Evolutionary conservation across 2,888 invertebrate genomes (phyloP).

Genomic region (Phorcus lineatus): DNA sequence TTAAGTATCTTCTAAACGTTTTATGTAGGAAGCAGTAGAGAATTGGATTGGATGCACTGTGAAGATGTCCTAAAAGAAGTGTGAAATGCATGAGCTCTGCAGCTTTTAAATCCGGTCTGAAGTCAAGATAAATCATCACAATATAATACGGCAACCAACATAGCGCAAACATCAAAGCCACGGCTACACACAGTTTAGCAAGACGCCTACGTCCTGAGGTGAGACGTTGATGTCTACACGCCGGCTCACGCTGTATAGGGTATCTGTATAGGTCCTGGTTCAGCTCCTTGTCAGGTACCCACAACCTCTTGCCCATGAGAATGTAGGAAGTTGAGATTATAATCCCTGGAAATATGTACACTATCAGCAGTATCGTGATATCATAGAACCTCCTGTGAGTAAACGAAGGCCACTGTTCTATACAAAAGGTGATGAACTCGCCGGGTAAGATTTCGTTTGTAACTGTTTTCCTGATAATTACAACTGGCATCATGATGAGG

Average conservation of each 20-base stretch:
- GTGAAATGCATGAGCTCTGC: conserved; percentile 80
- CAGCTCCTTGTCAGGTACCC: conserved; percentile 53
- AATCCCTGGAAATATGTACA: conserved; percentile 84
- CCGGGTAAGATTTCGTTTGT: conserved; percentile 45
- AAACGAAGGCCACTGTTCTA: conserved; percentile 80
- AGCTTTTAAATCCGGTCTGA: conserved; percentile 74
- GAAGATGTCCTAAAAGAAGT: conserved; percentile 84
- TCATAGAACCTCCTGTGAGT: conserved; percentile 80
- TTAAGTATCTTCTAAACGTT: conserved; percentile 78
- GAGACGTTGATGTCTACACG: conserved; percentile 38
- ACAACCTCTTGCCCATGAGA: conserved; percentile 77
- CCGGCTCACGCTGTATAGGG: conserved; percentile 3
- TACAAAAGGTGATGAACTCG: conserved; percentile 75
- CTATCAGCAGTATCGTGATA: conserved; percentile 83
- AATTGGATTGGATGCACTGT: conserved; percentile 86
- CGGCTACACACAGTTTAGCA: conserved; percentile 85
- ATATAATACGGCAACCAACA: conserved; percentile 89
- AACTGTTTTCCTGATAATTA: conserved; percentile 76
- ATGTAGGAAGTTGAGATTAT: conserved; percentile 75
- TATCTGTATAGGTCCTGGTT: conserved; percentile 15
- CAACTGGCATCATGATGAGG: conserved; percentile 82
- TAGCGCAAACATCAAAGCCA: conserved; percentile 85
- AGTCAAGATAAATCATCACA: conserved; percentile 82
- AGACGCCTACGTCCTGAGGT: conserved; percentile 84
- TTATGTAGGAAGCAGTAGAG: conserved; percentile 86